A percentile compares a stretch with the other conserved stretches of the same genome.
Conservation (phyloP, 2,888 invertebrate genomes). For the Apamea anceps region DNA sequence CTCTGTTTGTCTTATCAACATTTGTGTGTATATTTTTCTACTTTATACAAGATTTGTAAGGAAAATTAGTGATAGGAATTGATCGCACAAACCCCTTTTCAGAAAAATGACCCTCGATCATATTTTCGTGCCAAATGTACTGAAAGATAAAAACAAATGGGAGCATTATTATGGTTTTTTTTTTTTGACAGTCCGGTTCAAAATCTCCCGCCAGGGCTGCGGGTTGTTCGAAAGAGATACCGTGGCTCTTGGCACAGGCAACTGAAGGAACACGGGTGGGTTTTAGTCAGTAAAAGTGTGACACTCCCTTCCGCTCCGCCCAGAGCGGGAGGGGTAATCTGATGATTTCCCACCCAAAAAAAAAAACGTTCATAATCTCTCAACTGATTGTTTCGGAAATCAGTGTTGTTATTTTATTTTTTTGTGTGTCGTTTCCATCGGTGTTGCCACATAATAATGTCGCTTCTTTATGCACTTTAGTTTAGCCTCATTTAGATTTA, state of each 20-base stretch:
- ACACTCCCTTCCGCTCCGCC: too few species aligned
- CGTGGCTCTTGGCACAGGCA: too few species aligned
- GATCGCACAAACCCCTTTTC: not conserved
- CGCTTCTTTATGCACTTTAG: not conserved
- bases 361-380: too few species aligned
- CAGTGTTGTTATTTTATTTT: not conserved
- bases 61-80: not conserved
- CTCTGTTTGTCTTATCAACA: not conserved
- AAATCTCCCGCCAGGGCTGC: too few species aligned
- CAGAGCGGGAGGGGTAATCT: too few species aligned
- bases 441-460: not conserved
- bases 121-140: not conserved
- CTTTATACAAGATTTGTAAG: not conserved
- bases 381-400: not conserved
- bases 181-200: not conserved
- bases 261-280: too few species aligned
- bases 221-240: too few species aligned
- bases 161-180: not conserved
- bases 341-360: too few species aligned
- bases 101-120: not conserved
- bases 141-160: constrained; percentile 6
- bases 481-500: too few species aligned
- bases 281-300: too few species aligned
- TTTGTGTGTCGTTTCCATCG: not conserved
- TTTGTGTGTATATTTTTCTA: not conserved